Evolutionary conservation across 2,113 vertebrate genomes (phyloP), one percentile per base, ranked within the genome.

Genomic region (Hepsetus odoe): DNA sequence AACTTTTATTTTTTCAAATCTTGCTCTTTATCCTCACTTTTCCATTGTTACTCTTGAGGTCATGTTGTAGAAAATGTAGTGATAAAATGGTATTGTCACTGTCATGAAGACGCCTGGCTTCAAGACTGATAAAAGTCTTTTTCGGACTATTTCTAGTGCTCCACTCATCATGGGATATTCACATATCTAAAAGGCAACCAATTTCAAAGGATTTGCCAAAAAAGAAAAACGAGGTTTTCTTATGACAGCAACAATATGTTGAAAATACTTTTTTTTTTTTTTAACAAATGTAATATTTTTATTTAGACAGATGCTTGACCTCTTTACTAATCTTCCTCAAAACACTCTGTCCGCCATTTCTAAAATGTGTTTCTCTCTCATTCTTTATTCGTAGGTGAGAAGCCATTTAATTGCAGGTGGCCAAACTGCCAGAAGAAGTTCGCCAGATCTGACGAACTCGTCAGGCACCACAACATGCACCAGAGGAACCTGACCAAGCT

Each of bases 371-470:
- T 49, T 74, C 55, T 74, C 71, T 68, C 40, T 79, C 38, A 74
- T 28, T 74, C 90, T 82, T 90, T 92, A 30, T 20, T 28, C 28
- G 65, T 85, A 99, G 98, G 97, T 91, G 98, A 99, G 91, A 99
- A 99, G 88, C 98, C 98, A 53, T 99, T 99, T 90, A 97, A 95
- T 87, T 99, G 98, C 85, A 93, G 97, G 86, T 99, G 97, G 97
- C 98, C 96, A 26, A 99, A 97, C 87, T 99, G 98, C 88, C 97
- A 99, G 95, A 99, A 99, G 92, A 99, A 98, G 90, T 99, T 99
- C 86, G 98, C 98, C 83, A 94, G 98, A 55, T 99, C 97, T 28
- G 98, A 99, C 35, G 98, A 99, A 89, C 85, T 99, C 88, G 98
- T 99, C 85, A 95, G 97, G 74, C 98, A 99, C 80, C 98, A 99